Evolutionary conservation across 2,888 invertebrate species (phyloP).

Genomic region (Machimus atricapillus): DNA sequence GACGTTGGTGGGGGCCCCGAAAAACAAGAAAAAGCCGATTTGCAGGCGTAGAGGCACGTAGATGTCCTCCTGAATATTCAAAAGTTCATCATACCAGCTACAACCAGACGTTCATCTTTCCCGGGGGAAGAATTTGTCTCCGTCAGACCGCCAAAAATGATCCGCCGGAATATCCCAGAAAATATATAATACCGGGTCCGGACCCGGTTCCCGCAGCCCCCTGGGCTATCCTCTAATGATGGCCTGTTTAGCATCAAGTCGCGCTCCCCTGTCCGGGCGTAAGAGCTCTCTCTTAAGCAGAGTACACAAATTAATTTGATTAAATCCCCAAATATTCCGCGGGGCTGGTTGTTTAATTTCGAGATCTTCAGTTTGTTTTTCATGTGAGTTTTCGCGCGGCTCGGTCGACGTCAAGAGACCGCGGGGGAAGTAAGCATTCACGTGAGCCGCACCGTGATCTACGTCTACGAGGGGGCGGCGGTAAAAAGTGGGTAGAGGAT

Average conservation of each 20-base stretch:
- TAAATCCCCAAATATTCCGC: slow-evolving; percentile 34
- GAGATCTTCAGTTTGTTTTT: slow-evolving; percentile 15
- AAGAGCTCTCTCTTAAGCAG: neutral
- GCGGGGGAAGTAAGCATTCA: neutral
- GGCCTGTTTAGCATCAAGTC: neutral
- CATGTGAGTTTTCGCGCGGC: neutral
- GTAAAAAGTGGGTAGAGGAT: neutral
- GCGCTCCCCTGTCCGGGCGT: neutral
- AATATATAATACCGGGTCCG: neutral
- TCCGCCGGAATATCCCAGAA: neutral
- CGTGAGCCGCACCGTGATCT: neutral
- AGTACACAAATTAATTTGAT: slow-evolving; percentile 43
- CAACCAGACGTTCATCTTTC: neutral
- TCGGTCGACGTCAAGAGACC: neutral
- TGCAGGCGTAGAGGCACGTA: slow-evolving; percentile 10
- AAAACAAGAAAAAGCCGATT: slow-evolving; percentile 26
- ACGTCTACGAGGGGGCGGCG: neutral
- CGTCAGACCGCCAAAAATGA: slow-evolving; percentile 10
- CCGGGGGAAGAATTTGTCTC: slow-evolving; percentile 14
- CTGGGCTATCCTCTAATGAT: neutral
- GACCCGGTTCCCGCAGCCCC: neutral
- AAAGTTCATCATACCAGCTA: slow-evolving; percentile 8
- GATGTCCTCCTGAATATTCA: slow-evolving; percentile 34
- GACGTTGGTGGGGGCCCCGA: neutral
- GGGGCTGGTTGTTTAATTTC: slow-evolving; percentile 30